phyloP scores from a whole-genome alignment of 2,888 invertebrate genomes.

The Liposcelis brunnea region DNA sequence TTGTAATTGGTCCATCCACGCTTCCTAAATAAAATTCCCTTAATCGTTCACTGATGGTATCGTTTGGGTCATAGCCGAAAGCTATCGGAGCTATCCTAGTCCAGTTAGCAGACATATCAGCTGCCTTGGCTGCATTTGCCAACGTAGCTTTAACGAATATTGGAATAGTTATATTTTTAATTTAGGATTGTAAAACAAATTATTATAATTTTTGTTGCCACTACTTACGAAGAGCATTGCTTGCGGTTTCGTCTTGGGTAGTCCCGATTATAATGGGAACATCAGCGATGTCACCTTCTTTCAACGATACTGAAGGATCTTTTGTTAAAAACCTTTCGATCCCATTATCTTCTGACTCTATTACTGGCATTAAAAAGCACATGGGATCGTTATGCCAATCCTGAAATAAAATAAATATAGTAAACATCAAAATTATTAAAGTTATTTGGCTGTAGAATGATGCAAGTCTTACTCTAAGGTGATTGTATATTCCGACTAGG shows the following conservation, averaged over 20 bases:
- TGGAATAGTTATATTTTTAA: too few species aligned
- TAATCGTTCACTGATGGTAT: constrained; percentile 33
- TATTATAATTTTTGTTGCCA: too few species aligned
- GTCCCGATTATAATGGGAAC: too few species aligned
- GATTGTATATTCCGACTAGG: neutral
- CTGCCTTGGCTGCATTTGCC: constrained; percentile 32
- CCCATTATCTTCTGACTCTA: too few species aligned
- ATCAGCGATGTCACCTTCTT: too few species aligned
- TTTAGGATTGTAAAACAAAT: too few species aligned
- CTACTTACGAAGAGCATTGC: constrained; percentile 39
- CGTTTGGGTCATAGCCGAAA: constrained; percentile 39
- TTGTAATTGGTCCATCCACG: constrained; percentile 25
- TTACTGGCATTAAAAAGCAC: too few species aligned
- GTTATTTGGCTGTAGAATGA: neutral
- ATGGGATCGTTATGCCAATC: too few species aligned
- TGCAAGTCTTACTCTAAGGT: neutral
- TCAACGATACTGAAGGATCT: too few species aligned
- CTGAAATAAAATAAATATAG: too few species aligned
- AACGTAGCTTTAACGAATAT: constrained; percentile 31
- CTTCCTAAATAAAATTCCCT: constrained; percentile 32
- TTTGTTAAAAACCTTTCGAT: too few species aligned
- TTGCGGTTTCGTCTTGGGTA: constrained; percentile 22
- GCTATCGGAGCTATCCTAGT: constrained; percentile 43
- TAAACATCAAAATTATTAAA: too few species aligned
- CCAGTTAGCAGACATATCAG: constrained; percentile 41